Evolutionary conservation across 2,888 invertebrate species (phyloP), one percentile per base, ranked within the genome.

Genomic region (Strigamia crassipes): DNA sequence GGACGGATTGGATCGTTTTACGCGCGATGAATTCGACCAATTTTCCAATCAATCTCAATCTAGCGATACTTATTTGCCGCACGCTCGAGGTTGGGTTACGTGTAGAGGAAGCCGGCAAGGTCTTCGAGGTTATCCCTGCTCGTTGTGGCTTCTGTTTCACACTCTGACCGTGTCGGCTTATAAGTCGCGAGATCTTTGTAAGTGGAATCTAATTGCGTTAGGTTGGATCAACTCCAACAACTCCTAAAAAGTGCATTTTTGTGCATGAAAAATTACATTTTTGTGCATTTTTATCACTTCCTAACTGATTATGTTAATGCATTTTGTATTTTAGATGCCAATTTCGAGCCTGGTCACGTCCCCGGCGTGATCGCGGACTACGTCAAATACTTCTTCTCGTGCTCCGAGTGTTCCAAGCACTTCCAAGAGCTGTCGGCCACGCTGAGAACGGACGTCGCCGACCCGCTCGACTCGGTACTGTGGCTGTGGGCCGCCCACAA

Each of bases 121-220:
- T 83, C 92, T 91, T 85, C 90, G 98, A 80, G 97, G 97, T 13
- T 99, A 95, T 87, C 94, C 97, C 0, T 99, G 99, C 88, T 94
- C 96, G 0, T 89, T 99, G 42, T 99, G 99, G 99, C 94, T 93
- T 15, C 89, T 97, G 85, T 99, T 97, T 87, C 99, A 99, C 87
- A 94, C 93, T 51, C 88, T 99, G 82, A 95, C 96, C 0, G 94
- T 97, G 0, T 92, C 93, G 86, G 93, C 94, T 13, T 88, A 89
- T 82, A 86, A 87, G 51, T 87, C 87, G 83, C 86, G 87, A 81
- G 86, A 87, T 56, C 85, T 84, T 61, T 84, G 85, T 80, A 81
- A 81, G 23, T 73, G n/a, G 2, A n/a, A 13, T 73, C 6, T 66
- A 9, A 66, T 9, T n/a, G n/a, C n/a, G n/a, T n/a, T n/a, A n/a